Base-by-base conservation (phyloP, 1,140 invertebrate species). In the Microplitis mediator region DNA sequence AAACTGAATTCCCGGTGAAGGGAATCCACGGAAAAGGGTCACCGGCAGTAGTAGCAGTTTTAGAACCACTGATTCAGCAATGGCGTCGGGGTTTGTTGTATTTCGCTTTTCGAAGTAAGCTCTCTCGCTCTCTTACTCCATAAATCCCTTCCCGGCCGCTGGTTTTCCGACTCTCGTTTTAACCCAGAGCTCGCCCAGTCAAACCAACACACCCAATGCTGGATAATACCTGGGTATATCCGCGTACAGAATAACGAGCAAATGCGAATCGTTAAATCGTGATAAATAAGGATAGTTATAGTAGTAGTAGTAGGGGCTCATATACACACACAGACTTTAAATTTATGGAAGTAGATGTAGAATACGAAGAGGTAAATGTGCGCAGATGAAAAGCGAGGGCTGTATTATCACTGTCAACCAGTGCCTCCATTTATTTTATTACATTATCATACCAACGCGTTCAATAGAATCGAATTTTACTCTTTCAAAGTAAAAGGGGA, bases 401-500 rank as follows among this genome's bases (percentile, higher is more conserved):
- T 62, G 66, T 54, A 54, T 54, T 54, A 54, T 54, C 78, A 67
- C 74, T 74, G 77, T 77, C 74, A 80, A 80, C 77, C 76, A 81
- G 79, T 45, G 39, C 79, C 79, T 87, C 84, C 85, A 87, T 85
- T 87, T 87, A 87, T 87, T 87, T 87, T 87, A 87, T 87, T 87
- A 87, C 86, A 87, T 87, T 87, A 87, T 87, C 86, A 87, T 87
- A 86, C 84, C 84, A 84, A 86, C 80, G 14, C 39, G 6, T 82
- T 58, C 56, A 58, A 58, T 58, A 58, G 39, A 45, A 45, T 45
- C 39, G 39, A 45, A 45, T 45, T 45, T 45, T 45, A 11, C 39
- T 45, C 39, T 45, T 45, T 45, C 11, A 45, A 45, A 6, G 39
- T 45, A 11, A 45, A 45, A 45, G 8, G 3, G 39, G 11, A 45